Percentiles rank a stretch among this genome's conserved stretches.
Conservation (phyloP, 2,113 vertebrate genomes). For the Corythaixoides concolor region DNA sequence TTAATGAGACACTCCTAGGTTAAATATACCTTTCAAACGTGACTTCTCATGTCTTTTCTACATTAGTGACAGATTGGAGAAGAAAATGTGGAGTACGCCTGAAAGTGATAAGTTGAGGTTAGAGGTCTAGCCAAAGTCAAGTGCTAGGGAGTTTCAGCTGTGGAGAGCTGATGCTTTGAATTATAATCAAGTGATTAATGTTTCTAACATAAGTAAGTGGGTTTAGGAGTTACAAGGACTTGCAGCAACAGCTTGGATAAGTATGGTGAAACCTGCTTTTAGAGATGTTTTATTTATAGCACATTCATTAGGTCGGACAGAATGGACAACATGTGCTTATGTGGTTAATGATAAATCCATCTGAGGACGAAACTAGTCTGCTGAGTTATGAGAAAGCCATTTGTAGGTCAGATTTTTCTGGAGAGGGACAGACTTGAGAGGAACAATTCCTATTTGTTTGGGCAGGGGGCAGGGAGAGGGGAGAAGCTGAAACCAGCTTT, state of each 20-base stretch:
- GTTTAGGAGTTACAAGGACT: constrained; percentile 35
- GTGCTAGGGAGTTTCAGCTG: constrained; percentile 60
- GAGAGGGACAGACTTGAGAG: background rate
- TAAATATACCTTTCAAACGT: constrained; percentile 38
- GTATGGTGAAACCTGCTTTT: constrained; percentile 47
- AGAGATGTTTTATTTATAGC: constrained; percentile 58
- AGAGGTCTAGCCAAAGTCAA: constrained; percentile 67
- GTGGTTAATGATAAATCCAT: constrained; percentile 71
- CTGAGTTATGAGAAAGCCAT: constrained; percentile 44
- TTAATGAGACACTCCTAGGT: constrained; percentile 28
- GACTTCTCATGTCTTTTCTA: constrained; percentile 15
- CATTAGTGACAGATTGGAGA: background rate
- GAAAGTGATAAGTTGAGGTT: constrained; percentile 57
- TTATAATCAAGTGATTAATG: constrained; percentile 66
- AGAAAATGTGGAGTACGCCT: constrained; percentile 21
- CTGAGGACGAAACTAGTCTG: constrained; percentile 28
- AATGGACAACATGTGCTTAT: constrained; percentile 60
- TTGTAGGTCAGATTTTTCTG: constrained; percentile 48
- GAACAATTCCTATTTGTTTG: constrained; percentile 2
- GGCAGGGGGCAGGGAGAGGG: background rate
- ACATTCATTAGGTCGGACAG: constrained; percentile 33
- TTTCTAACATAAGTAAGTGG: constrained; percentile 34
- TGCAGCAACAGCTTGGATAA: constrained; percentile 47
- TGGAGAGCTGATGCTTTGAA: constrained; percentile 57
- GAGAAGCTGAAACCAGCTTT: background rate